Base-by-base conservation (phyloP, 2,113 vertebrate species). In the Proteles cristata region DNA sequence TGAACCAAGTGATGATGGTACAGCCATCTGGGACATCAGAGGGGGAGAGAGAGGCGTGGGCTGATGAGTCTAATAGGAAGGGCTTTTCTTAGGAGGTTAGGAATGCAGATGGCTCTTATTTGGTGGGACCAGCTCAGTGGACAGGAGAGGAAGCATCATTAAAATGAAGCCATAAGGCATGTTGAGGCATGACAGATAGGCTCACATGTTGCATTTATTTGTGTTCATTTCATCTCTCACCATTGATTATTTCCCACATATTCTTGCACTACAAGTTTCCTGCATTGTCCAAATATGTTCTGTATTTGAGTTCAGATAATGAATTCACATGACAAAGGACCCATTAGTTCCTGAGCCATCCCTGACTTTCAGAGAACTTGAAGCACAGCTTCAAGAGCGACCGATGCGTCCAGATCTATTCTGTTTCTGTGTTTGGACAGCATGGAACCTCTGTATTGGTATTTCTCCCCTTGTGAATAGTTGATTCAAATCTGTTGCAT, bases 211-310 rank as follows among this genome's bases (percentile, higher is more conserved):
- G 9, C 28, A n/a, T 96, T 94, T 95, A 45, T 90, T 97, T 90
- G 68, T 93, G 76, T 92, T 92, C 87, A 7, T 92, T 92, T 92
- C 92, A 7, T 90, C 45, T 39, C 63, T 69, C 74, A 84, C 76
- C 55, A 91, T 10, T 92, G 53, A 55, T 58, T 89, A 50, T 95
- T 97, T 97, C 55, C 55, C 7, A 1, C 25, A 68, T 91, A 69
- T 86, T 88, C 28, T 77, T 89, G 50, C n/a, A 69, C 68, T 84
- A 15, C 43, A 81, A 45, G 55, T 89, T 96, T 92, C 66, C 31
- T 90, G 90, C 68, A 87, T 92, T 97, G 84, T 91, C 26, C 63
- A 94, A 16, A 94, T 84, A 50, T 93, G 89, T 95, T 95, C 76
- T 97, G 39, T 55, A 93, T 53, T 97, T 93, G 25, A 89, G 79